Evolutionary conservation across 2,888 invertebrate genomes (phyloP), one percentile per base, ranked within the genome.

Genomic region (Idaea aversata): DNA sequence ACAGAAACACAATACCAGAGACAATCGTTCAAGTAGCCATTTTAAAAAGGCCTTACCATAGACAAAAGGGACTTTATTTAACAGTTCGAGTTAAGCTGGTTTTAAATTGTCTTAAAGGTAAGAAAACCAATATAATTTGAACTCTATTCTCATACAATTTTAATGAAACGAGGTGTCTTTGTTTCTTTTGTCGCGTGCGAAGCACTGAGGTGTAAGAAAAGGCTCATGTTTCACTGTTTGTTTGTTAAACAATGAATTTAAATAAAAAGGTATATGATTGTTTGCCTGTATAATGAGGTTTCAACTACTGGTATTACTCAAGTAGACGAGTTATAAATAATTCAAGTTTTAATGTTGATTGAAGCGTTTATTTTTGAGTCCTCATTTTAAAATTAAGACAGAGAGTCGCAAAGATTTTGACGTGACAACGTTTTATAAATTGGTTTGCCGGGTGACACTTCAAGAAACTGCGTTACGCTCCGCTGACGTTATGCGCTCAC

Each of bases 101-200:
- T 38, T 16, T 5, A 13, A 36, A 61, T 38, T 63, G 57, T 63
- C 57, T 25, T 63, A 68, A 63, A 25, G 60, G 36, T 7, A 58
- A 36, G 36, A 36, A 58, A 57, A 25, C 69, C 61, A 65, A 25
- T 65, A 59, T 25, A 62, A 0, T 4, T 15, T 38, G 65, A 65
- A 15, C 69, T 62, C n/a, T 65, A n/a, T 10, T 61, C 57, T 34
- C 47, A 36, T 59, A 61, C 34, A 3, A 61, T 15, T 13, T 0
- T 15, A 47, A 61, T 10, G 59, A 47, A 62, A 63, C 34, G 47
- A 61, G 15, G 36, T 35, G 68, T 61, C 66, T 67, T 65, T 71
- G 61, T 72, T 67, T 63, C 34, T 62, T 65, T 68, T 66, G 81
- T 78, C 83, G 80, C 81, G 80, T 83, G 83, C 79, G 81, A 79